These are phyloP conservation scores for Drusus annulatus DNA, from an alignment of 1,140 invertebrate species.

Conservation along the genomic window DNA sequence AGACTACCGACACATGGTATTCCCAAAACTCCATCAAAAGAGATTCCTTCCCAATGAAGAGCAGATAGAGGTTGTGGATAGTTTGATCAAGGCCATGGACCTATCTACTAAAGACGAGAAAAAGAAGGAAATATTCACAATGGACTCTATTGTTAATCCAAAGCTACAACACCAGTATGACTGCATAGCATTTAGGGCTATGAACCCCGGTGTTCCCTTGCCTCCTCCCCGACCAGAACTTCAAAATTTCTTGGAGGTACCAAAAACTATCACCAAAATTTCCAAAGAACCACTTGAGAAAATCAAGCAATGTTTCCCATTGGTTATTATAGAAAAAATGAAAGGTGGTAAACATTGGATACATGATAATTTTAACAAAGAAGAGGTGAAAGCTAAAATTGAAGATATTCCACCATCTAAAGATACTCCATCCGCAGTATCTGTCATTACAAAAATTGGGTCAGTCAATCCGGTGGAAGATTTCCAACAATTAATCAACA, in stretches of 20 bases:
- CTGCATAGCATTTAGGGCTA: conserved; percentile 66
- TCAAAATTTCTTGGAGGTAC: conserved; percentile 66
- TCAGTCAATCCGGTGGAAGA: conserved; percentile 66
- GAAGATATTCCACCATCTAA: conserved; percentile 59
- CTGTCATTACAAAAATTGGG: conserved; percentile 61
- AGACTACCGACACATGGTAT: conserved; percentile 68
- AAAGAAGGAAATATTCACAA: conserved; percentile 67
- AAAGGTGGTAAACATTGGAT: conserved; percentile 60
- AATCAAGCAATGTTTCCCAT: conserved; percentile 64
- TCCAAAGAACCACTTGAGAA: conserved; percentile 63
- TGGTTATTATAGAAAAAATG: conserved; percentile 64
- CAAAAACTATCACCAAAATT: conserved; percentile 63
- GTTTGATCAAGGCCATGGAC: conserved; percentile 68
- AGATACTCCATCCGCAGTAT: conserved; percentile 47
- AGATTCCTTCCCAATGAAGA: conserved; percentile 63
- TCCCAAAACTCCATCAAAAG: conserved; percentile 65
- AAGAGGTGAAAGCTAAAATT: conserved; percentile 56
- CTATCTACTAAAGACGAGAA: conserved; percentile 67
- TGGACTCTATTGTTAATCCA: conserved; percentile 66
- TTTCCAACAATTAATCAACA: conserved; percentile 61
- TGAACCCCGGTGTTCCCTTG: conserved; percentile 66
- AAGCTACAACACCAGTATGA: conserved; percentile 68
- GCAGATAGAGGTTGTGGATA: conserved; percentile 67
- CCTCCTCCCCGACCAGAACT: conserved; percentile 67
- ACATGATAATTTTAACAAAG: conserved; percentile 47